Percentiles rank a stretch among this genome's conserved stretches.
phyloP scores from a whole-genome alignment of 2,888 invertebrate genomes.

The Daptonema setosum region DNA sequence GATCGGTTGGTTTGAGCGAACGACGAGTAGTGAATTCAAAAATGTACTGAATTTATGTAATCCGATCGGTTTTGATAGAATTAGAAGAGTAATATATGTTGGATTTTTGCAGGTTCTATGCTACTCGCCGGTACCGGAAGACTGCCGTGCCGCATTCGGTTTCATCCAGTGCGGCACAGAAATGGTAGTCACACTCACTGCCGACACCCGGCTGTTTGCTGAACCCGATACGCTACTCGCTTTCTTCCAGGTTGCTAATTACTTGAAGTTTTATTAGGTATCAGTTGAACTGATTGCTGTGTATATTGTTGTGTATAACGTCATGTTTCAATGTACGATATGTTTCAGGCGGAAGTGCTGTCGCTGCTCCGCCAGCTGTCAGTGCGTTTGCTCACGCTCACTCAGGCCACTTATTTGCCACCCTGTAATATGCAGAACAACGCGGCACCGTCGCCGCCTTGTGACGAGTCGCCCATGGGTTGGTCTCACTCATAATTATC shows the following conservation, averaged over 20 bases:
- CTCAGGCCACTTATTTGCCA: conserved; percentile 10
- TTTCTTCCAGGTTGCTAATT: conserved; percentile 7
- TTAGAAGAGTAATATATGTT: too few species aligned
- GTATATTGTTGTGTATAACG: too few species aligned
- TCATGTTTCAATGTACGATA: too few species aligned
- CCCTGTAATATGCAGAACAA: neutral
- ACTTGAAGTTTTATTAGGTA: too few species aligned
- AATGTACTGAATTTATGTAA: too few species aligned
- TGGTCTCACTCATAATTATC: too few species aligned
- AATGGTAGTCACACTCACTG: conserved; percentile 8
- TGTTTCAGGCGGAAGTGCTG: conserved; percentile 10
- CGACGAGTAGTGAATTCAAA: too few species aligned
- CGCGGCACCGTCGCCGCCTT: neutral
- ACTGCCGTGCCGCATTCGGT: conserved; percentile 6
- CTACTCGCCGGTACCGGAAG: conserved; percentile 2
- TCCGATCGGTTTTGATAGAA: too few species aligned
- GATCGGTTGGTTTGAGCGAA: too few species aligned
- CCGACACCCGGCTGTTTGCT: conserved; percentile 10
- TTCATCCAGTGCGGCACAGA: conserved; percentile 10
- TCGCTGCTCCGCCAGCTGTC: conserved; percentile 10
- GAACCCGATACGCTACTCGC: conserved; percentile 8
- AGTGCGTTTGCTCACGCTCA: conserved; percentile 10
- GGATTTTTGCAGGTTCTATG: conserved; percentile 4
- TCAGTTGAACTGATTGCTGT: too few species aligned
- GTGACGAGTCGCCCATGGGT: neutral